phyloP scores from a whole-genome alignment of 2,888 invertebrate genomes.

The Melikaiella ostensackeni region DNA sequence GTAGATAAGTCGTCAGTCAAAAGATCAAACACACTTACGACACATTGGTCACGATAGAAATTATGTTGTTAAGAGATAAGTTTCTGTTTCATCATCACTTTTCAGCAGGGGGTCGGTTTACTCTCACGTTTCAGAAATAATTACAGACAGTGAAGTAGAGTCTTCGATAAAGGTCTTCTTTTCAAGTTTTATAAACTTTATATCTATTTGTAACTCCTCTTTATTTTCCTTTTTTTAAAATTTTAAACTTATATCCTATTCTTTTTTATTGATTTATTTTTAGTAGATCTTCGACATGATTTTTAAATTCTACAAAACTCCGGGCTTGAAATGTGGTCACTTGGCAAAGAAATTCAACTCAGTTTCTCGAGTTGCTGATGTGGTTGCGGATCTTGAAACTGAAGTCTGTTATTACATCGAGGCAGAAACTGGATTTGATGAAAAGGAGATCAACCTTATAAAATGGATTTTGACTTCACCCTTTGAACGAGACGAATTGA shows the following conservation, averaged over 20 bases:
- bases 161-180: neutral
- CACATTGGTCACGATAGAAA: neutral
- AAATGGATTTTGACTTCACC: slow-evolving; percentile 89
- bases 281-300: slow-evolving; percentile 77
- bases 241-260: neutral
- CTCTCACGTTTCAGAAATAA: neutral
- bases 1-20: slow-evolving; percentile 7
- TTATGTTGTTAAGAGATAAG: slow-evolving; percentile 13
- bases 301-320: slow-evolving; percentile 81
- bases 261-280: neutral
- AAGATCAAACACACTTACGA: neutral
- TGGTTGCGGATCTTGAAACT: slow-evolving; percentile 80
- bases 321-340: slow-evolving; percentile 74
- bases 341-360: slow-evolving; percentile 61
- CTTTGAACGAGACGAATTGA: slow-evolving; percentile 81
- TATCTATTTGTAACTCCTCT: neutral
- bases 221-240: too few species aligned
- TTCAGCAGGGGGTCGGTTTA: slow-evolving; percentile 44
- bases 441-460: slow-evolving; percentile 82
- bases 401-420: slow-evolving; percentile 90
- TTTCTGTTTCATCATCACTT: slow-evolving; percentile 48
- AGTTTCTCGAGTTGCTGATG: slow-evolving; percentile 57
- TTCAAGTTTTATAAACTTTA: neutral
- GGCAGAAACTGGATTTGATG: slow-evolving; percentile 78
- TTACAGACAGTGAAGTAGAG: neutral